A percentile compares a stretch with the other conserved stretches of the same genome.
phyloP scores from a whole-genome alignment of 2,797 vertebrate species.

The Rhinophrynus dorsalis region DNA sequence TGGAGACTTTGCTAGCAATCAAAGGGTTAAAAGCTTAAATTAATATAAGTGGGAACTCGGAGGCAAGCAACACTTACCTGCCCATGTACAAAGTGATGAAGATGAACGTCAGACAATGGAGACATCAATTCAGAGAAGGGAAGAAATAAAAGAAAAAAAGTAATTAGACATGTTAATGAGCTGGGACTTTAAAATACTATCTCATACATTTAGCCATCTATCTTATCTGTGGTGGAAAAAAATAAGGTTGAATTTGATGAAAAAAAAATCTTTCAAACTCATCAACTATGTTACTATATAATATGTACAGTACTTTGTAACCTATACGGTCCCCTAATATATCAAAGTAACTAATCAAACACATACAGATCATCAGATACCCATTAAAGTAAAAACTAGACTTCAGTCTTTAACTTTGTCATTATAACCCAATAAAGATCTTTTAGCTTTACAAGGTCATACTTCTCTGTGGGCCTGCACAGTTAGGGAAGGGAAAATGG shows the following conservation, averaged over 20 bases:
- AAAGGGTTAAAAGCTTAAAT: too few relatives aligned
- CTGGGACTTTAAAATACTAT: too few relatives aligned
- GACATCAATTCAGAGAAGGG: background rate
- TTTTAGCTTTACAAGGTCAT: background rate
- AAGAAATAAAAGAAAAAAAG: background rate
- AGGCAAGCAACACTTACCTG: conserved; percentile 19
- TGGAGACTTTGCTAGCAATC: too few relatives aligned
- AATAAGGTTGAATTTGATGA: too few relatives aligned
- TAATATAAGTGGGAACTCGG: conserved; percentile 8
- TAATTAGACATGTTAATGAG: background rate
- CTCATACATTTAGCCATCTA: too few relatives aligned
- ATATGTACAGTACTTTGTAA: too few relatives aligned
- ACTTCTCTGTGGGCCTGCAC: background rate
- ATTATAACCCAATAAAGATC: background rate
- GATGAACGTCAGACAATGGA: background rate
- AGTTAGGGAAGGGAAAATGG: conserved; percentile 3
- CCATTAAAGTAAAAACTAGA: background rate
- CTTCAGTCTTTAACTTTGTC: background rate
- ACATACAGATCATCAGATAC: too few relatives aligned
- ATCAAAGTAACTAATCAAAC: too few relatives aligned
- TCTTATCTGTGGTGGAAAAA: too few relatives aligned
- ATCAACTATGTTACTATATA: too few relatives aligned
- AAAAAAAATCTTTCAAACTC: too few relatives aligned
- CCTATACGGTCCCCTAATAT: too few relatives aligned
- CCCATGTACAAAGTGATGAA: conserved; percentile 6